phyloP scores from a whole-genome alignment of 2,113 vertebrate species.

The Poeciliopsis turrubarensis region DNA sequence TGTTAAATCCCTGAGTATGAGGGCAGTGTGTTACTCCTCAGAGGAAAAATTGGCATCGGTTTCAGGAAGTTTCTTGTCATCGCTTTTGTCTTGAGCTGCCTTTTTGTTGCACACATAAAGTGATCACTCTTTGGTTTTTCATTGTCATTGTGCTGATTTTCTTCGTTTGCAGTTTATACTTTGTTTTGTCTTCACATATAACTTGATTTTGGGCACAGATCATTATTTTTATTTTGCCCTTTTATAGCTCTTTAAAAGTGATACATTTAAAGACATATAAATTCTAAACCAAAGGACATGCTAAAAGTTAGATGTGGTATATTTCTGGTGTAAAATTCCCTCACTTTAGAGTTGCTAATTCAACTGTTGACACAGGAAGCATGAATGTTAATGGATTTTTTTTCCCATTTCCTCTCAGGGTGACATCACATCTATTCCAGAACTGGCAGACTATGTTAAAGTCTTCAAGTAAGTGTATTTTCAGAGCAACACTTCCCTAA shows the following conservation, averaged over 20 bases:
- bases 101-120: no score
- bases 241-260: neutral
- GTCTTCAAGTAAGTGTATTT: constrained; percentile 96
- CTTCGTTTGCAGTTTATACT: no score
- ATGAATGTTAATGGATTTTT: constrained; percentile 29
- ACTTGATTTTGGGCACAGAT: no score
- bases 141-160: no score
- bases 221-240: no score
- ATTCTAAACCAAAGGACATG: neutral
- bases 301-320: neutral
- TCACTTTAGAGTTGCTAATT: neutral
- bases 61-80: no score
- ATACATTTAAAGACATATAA: neutral
- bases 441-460: constrained; percentile 97
- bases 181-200: no score
- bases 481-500: neutral
- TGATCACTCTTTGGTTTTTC: no score
- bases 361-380: neutral
- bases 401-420: constrained; percentile 80
- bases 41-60: no score
- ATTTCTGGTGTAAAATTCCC: neutral
- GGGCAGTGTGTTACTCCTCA: neutral
- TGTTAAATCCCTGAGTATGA: neutral
- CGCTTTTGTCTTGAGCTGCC: no score
- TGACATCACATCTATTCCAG: constrained; percentile 98